Conservation (phyloP, 2,113 vertebrate species). For the Ovis canadensis region DNA sequence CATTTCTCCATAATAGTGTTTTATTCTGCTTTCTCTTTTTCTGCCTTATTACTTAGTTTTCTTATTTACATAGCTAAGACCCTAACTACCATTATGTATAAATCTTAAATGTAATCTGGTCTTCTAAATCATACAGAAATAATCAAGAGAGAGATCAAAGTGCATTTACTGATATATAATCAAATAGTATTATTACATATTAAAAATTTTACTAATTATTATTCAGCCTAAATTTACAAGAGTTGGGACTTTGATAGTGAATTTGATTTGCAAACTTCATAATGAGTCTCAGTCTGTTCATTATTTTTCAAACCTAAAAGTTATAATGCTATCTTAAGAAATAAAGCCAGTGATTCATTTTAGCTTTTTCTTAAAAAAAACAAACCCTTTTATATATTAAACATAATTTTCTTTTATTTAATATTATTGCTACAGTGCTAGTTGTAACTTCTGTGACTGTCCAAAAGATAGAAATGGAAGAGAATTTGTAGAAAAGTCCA, state of each 20-base stretch:
- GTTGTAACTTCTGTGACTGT: constrained; percentile 9
- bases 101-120: not conserved
- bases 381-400: not conserved
- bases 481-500: constrained; percentile 32
- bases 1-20: not conserved
- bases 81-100: not conserved
- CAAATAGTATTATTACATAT: not conserved
- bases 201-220: not conserved
- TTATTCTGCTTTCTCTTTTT: constrained; percentile 4
- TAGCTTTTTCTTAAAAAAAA: not conserved
- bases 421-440: not conserved
- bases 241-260: not conserved
- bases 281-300: not conserved
- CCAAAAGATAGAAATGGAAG: constrained; percentile 38
- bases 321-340: not conserved
- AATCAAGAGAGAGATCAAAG: not conserved
- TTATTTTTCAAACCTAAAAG: not conserved
- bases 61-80: not conserved
- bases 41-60: not conserved
- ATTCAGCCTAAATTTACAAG: not conserved
- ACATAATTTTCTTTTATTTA: not conserved
- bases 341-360: not conserved
- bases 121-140: not conserved
- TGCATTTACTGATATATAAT: not conserved
- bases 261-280: not conserved